phyloP scores from a whole-genome alignment of 1,140 invertebrate genomes.

The Campodea augens region DNA sequence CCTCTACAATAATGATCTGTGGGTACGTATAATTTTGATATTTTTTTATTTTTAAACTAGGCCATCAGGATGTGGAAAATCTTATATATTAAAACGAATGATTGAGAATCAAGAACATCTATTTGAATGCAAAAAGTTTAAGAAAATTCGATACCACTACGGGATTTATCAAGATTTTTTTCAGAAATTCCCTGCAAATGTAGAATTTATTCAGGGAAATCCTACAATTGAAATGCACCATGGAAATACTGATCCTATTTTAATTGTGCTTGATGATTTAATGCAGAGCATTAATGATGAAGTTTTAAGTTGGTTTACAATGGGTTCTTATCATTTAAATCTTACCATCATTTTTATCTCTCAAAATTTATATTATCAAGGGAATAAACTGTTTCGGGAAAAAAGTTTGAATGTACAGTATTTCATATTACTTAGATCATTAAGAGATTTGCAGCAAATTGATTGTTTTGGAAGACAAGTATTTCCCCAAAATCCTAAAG shows the following conservation, averaged over 20 bases:
- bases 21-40: no score
- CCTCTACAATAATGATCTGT: no score
- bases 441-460: conserved; percentile 23
- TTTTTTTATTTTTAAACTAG: no score
- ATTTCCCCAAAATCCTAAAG: conserved; percentile 20
- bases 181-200: neutral
- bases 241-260: neutral
- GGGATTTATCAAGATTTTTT: no score
- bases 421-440: conserved; percentile 25
- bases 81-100: no score
- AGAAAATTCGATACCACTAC: no score
- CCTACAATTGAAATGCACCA: neutral
- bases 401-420: conserved; percentile 22
- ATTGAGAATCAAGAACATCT: no score
- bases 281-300: conserved; percentile 21
- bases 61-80: no score
- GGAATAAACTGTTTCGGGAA: conserved; percentile 20
- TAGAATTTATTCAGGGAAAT: neutral
- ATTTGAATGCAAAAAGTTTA: no score
- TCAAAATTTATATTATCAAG: conserved; percentile 25
- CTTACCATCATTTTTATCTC: conserved; percentile 25
- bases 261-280: conserved; percentile 23
- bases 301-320: conserved; percentile 23
- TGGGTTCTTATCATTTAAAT: conserved; percentile 23
- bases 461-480: conserved; percentile 20